These are phyloP conservation scores for Sceloporus undulatus DNA, from an alignment of 2,113 vertebrate genomes.

Conservation along the genomic window DNA sequence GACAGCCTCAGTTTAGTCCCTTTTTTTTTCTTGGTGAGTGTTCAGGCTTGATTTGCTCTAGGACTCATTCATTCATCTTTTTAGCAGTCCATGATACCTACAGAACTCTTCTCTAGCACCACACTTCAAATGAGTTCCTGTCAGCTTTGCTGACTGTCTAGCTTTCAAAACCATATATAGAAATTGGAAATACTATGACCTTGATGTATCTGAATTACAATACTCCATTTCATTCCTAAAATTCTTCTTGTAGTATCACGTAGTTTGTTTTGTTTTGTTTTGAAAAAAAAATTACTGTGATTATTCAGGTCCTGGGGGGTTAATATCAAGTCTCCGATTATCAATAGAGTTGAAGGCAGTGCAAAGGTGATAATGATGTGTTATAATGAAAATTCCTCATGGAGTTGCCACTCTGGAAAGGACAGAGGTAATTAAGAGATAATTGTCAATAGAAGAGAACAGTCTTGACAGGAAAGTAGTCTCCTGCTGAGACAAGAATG, in stretches of 20 bases:
- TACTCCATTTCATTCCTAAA: conserved; percentile 44
- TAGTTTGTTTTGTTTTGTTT: background rate
- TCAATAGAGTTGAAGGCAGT: conserved; percentile 46
- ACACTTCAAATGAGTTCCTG: too few relatives aligned
- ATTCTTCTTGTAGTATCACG: conserved; percentile 29
- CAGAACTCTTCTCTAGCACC: too few relatives aligned
- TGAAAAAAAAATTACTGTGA: conserved; percentile 20
- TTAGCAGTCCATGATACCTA: too few relatives aligned
- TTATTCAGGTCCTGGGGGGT: conserved; percentile 66
- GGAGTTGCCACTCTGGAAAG: conserved; percentile 65
- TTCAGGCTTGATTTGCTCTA: too few relatives aligned
- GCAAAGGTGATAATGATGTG: conserved; percentile 56
- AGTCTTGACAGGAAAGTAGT: conserved; percentile 69
- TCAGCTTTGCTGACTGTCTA: too few relatives aligned
- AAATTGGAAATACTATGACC: too few relatives aligned
- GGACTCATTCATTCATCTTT: too few relatives aligned
- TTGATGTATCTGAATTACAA: background rate
- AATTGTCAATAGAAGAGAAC: conserved; percentile 72
- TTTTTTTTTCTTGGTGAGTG: too few relatives aligned
- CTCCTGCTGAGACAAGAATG: conserved; percentile 74
- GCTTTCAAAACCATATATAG: too few relatives aligned
- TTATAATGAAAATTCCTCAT: conserved; percentile 67
- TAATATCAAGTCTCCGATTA: conserved; percentile 65
- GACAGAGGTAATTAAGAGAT: conserved; percentile 77
- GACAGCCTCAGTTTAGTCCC: too few relatives aligned